Conservation (phyloP, 1,140 invertebrate species). For the Pseudomyrmex dendroicus region DNA sequence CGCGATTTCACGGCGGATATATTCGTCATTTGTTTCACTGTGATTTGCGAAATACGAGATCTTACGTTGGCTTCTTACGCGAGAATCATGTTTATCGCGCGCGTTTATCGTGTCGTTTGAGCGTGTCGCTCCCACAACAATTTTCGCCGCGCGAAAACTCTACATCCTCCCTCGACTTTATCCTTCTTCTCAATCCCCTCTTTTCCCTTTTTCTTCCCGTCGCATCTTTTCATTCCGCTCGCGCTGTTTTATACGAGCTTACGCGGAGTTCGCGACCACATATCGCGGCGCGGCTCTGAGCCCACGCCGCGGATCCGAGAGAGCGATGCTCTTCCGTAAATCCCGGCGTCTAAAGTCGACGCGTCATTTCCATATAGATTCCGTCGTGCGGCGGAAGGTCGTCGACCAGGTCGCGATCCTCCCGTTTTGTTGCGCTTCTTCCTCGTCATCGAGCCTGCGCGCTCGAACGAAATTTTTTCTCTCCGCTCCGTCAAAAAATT, state of each 20-base stretch:
- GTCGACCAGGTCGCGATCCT: conserved; percentile 28
- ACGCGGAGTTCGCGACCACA: conserved; percentile 6
- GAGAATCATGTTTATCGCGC: conserved; percentile 33
- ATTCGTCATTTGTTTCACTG: conserved; percentile 21
- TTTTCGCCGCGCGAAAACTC: conserved; percentile 26
- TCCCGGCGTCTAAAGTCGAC: conserved; percentile 61
- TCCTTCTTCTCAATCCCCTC: neutral
- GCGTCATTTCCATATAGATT: conserved; percentile 76
- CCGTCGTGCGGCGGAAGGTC: conserved; percentile 37
- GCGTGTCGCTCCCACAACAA: conserved; percentile 1
- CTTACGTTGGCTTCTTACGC: conserved; percentile 2
- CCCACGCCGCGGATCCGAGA: conserved; percentile 4
- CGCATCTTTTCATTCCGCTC: neutral
- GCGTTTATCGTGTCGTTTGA: neutral
- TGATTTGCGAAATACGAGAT: neutral
- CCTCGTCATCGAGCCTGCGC: conserved; percentile 41
- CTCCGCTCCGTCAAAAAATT: too few species aligned
- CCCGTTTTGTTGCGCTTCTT: conserved; percentile 30
- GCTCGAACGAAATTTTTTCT: neutral
- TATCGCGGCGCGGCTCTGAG: conserved; percentile 7
- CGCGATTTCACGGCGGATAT: neutral
- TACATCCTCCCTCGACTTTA: neutral
- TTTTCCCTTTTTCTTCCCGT: neutral
- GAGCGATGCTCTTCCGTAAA: conserved; percentile 62
- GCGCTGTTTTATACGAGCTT: conserved; percentile 61